Percentiles rank a stretch among this genome's conserved stretches.
These are phyloP conservation scores for Venustoraphidia nigricollis DNA, from an alignment of 2,888 invertebrate species.

Conservation along the genomic window DNA sequence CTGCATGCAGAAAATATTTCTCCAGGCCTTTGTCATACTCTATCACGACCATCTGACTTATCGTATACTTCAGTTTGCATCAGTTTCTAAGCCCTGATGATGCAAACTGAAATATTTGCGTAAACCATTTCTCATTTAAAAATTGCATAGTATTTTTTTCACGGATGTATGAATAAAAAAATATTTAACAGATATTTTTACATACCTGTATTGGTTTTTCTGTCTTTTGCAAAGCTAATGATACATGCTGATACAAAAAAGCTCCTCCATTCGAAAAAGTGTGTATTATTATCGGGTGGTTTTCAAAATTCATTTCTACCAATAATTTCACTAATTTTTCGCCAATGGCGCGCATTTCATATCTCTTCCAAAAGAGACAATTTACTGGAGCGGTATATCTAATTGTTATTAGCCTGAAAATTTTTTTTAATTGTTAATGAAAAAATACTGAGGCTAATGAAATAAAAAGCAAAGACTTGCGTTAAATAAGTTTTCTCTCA, in stretches of 20 bases:
- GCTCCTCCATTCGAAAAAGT: constrained; percentile 66
- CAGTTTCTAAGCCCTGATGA: too few relatives aligned
- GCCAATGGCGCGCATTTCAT: constrained; percentile 43
- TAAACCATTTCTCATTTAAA: too few relatives aligned
- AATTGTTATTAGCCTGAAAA: constrained; percentile 49
- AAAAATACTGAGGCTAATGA: too few relatives aligned
- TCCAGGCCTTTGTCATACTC: too few relatives aligned
- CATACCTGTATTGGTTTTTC: constrained; percentile 34
- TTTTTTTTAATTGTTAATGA: not conserved
- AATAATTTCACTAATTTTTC: constrained; percentile 47
- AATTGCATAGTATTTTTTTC: not conserved
- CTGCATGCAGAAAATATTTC: too few relatives aligned
- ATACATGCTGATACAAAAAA: constrained; percentile 52
- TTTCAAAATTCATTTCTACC: constrained; percentile 47
- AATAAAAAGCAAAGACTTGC: too few relatives aligned
- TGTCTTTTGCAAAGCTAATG: constrained; percentile 37
- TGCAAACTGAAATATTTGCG: too few relatives aligned
- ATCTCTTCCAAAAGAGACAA: constrained; percentile 45
- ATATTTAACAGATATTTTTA: not conserved
- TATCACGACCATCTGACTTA: too few relatives aligned
- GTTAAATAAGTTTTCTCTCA: too few relatives aligned
- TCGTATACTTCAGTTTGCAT: too few relatives aligned
- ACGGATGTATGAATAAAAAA: not conserved
- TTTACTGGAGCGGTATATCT: constrained; percentile 54
- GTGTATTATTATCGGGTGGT: constrained; percentile 58